phyloP scores from a whole-genome alignment of 2,888 invertebrate species.

The Ligdia adustata region DNA sequence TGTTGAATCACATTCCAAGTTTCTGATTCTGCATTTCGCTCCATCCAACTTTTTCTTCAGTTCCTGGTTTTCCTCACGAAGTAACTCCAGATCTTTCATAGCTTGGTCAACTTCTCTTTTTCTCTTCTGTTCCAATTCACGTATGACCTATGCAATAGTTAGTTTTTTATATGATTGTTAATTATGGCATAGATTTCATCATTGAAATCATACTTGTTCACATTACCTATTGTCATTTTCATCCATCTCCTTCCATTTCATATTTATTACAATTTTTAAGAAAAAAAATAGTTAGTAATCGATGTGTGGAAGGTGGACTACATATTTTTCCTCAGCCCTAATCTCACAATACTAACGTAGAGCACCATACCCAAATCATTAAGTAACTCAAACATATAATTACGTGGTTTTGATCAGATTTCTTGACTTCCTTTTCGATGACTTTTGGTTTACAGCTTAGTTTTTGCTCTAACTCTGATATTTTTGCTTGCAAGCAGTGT shows the following conservation, averaged over 20 bases:
- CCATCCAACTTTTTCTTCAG: constrained; percentile 87
- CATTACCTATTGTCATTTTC: too few relatives aligned
- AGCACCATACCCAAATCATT: constrained; percentile 12
- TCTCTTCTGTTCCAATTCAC: constrained; percentile 81
- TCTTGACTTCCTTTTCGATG: constrained; percentile 45
- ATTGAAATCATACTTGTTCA: neutral
- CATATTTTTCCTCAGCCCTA: neutral
- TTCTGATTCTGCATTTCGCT: constrained; percentile 86
- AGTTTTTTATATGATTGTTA: neutral
- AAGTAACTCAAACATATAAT: constrained; percentile 10
- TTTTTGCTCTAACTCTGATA: constrained; percentile 87
- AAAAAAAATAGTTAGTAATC: too few relatives aligned
- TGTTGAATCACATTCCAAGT: constrained; percentile 86
- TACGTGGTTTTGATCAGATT: constrained; percentile 65
- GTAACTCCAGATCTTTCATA: constrained; percentile 81
- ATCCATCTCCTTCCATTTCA: constrained; percentile 4
- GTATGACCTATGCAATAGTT: constrained; percentile 60
- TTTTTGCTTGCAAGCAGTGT: constrained; percentile 86
- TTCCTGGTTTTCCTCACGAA: constrained; percentile 84
- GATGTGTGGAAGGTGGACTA: too few relatives aligned
- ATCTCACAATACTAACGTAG: too few relatives aligned
- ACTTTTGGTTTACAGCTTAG: constrained; percentile 72
- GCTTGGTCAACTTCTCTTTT: constrained; percentile 84
- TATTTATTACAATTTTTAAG: neutral
- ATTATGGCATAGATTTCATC: neutral